Base-by-base conservation (phyloP, 2,888 invertebrate species). In the Ectemnius lituratus region DNA sequence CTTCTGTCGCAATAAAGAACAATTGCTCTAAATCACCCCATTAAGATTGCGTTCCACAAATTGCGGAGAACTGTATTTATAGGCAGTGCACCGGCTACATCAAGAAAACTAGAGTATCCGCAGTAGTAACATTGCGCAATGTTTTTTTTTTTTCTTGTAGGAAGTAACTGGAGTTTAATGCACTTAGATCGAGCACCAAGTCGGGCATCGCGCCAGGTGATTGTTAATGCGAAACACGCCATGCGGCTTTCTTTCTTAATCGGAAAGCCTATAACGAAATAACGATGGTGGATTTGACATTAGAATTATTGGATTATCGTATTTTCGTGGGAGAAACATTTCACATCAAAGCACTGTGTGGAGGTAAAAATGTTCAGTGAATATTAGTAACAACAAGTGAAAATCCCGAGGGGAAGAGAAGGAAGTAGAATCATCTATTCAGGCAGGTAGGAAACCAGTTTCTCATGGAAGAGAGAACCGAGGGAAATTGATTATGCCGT, bases 401-500 rank as follows among this genome's bases (percentile, higher is more conserved):
- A 66, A 70, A 52, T 27, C 16, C 18, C 18, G 4, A 52, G 2
- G 16, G n/a, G 52, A 45, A 16, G 47, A 18, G 46, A 28, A 62
- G 45, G 71, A 52, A 65, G 56, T 67, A 68, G 64, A 20, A 65
- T 46, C 49, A 28, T 27, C 59, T 47, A 37, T 49, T 52, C 37
- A 57, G 67, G 62, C 60, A 71, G 37, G 8, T 6, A 47, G 60
- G 47, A 47, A 60, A 56, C 20, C 45, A 47, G 65, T 71, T 62
- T 72, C 72, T 69, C 65, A 57, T 18, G 52, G 56, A 52, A 52
- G 61, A 49, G 62, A 37, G 62, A 61, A 16, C 14, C 52, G 67
- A 71, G 75, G 69, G 72, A 78, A 78, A 75, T 75, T 75, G 75
- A 78, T 78, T 78, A 67, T 69, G 28, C 56, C 13, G 37, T 11